phyloP scores from a whole-genome alignment of 2,113 vertebrate genomes.

The Limnothrissa miodon region DNA sequence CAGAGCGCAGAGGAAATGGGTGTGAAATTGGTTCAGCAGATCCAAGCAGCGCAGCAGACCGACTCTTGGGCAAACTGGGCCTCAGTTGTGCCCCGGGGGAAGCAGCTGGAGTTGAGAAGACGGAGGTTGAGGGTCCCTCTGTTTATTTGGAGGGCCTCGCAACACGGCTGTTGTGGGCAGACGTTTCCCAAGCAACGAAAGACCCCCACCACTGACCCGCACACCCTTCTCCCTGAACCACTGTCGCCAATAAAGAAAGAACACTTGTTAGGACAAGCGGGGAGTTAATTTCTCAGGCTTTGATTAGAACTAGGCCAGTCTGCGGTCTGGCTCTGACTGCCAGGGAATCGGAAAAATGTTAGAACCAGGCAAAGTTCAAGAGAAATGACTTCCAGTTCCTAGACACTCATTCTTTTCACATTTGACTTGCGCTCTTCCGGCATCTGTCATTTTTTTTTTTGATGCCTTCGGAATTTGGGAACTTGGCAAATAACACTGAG shows the following conservation, averaged over 20 bases:
- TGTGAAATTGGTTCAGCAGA: slow-evolving; percentile 25
- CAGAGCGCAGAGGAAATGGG: slow-evolving; percentile 26
- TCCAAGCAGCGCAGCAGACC: slow-evolving; percentile 20
- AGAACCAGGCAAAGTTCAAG: slow-evolving; percentile 33
- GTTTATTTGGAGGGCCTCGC: slow-evolving; percentile 22
- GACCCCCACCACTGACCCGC: not conserved
- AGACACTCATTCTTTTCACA: slow-evolving; percentile 35
- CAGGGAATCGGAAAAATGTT: slow-evolving; percentile 55
- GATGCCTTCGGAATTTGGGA: slow-evolving; percentile 31
- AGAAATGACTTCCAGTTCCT: slow-evolving; percentile 41
- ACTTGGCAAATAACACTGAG: slow-evolving; percentile 21
- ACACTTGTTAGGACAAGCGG: slow-evolving; percentile 36
- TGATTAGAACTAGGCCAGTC: slow-evolving; percentile 41
- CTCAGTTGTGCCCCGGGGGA: not conserved
- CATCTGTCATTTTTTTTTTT: slow-evolving; percentile 40
- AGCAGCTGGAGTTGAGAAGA: not conserved
- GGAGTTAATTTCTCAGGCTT: slow-evolving; percentile 12
- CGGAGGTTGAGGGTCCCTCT: not conserved
- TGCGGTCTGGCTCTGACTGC: slow-evolving; percentile 47
- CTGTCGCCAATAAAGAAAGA: slow-evolving; percentile 31
- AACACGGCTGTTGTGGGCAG: slow-evolving; percentile 1
- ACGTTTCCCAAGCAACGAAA: slow-evolving; percentile 16
- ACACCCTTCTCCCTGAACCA: not conserved
- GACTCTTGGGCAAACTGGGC: not conserved
- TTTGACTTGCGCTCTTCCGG: slow-evolving; percentile 23